A percentile compares a stretch with the other conserved stretches of the same genome.
Evolutionary conservation across 2,113 vertebrate species (phyloP).

Genomic region (Ondatra zibethicus): DNA sequence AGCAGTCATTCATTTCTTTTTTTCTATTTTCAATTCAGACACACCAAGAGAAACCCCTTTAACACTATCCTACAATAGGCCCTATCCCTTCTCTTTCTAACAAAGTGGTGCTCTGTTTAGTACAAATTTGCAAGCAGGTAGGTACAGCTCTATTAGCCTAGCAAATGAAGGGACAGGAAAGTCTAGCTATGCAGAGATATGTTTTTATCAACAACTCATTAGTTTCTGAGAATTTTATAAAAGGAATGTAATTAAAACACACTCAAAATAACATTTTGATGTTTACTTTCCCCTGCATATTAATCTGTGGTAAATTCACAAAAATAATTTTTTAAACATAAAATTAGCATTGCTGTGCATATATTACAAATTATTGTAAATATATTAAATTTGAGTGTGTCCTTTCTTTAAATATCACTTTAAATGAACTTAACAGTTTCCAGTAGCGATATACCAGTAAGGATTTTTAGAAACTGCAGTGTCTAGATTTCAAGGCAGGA

Average conservation of each 20-base stretch:
- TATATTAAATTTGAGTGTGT: not conserved
- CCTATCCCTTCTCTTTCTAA: not conserved
- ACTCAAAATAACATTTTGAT: not conserved
- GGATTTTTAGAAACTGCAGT: conserved; percentile 52
- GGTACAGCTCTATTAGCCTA: conserved; percentile 17
- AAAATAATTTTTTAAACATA: conserved; percentile 10
- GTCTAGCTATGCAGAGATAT: not conserved
- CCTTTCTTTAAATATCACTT: conserved; percentile 3
- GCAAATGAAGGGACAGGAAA: not conserved
- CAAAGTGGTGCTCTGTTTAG: not conserved
- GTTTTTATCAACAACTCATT: conserved; percentile 42
- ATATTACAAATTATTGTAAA: not conserved
- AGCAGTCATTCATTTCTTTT: not conserved
- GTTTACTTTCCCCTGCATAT: not conserved
- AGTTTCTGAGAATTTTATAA: not conserved
- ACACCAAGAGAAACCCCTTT: not conserved
- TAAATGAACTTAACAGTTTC: not conserved
- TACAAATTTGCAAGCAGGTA: not conserved
- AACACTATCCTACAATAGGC: not conserved
- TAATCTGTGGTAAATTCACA: not conserved
- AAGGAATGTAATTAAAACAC: conserved; percentile 14
- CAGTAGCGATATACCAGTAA: conserved; percentile 8
- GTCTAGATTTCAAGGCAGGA: conserved; percentile 48
- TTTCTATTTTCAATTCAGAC: not conserved
- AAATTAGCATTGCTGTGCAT: not conserved